Base-by-base conservation (phyloP, 1,140 invertebrate species). In the Drosophila trapezifrons region DNA sequence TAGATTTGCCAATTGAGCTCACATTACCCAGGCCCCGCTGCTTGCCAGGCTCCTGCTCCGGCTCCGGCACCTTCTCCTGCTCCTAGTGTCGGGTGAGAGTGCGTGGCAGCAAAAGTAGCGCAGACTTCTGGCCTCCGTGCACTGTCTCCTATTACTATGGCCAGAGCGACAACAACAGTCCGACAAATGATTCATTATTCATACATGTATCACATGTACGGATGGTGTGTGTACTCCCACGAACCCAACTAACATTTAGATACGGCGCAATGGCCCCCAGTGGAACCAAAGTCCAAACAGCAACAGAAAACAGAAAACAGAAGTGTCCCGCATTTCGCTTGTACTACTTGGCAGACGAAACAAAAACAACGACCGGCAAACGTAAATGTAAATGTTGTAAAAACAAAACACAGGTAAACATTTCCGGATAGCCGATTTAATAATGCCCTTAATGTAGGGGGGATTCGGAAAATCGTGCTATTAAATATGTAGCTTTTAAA, bases 101-200 rank as follows among this genome's bases (percentile, higher is more conserved):
- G 80, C 80, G 80, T 83, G 64, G 79, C 59, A 17, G 25, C 46
- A 56, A 54, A 49, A 64, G 70, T 70, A 58, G 46, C 71, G 58
- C 59, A 65, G 83, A 85, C 73, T 73, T 76, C 20, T 73, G 75
- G 75, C 70, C 70, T 72, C 55, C 65, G 66, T 86, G 76, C 71
- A 77, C 32, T 69, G 76, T 76, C 83, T 86, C 59, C 57, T 66
- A 70, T 79, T 82, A 72, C 81, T 42, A 51, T 13, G 32, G 75
- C 22, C 22, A 22, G 22, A 22, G 38, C 38, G 51, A 40, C 43
- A 38, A 74, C 57, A 83, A 79, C 59, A 73, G 64, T 57, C 80
- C 65, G 76, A 74, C 84, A 87, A 87, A 87, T 87, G 84, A 87
- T 87, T 83, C 79, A 87, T 87, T 87, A 87, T 87, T 89, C 83